phyloP scores from a whole-genome alignment of 2,113 vertebrate genomes.

The Mohoua ochrocephala region DNA sequence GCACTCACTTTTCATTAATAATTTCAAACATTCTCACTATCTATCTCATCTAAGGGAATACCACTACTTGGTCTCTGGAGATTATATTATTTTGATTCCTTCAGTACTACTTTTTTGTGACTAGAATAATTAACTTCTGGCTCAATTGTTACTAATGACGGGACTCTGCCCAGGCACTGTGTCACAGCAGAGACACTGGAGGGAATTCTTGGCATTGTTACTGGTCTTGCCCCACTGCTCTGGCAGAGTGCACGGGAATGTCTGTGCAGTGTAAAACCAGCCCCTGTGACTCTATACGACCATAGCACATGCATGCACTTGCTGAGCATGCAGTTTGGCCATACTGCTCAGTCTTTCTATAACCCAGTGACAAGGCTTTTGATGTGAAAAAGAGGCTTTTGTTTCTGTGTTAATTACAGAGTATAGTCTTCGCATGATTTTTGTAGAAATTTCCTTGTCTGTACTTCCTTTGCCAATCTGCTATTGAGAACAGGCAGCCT shows the following conservation, averaged over 20 bases:
- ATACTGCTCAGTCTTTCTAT: neutral
- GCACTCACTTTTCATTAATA: neutral
- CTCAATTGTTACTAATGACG: neutral
- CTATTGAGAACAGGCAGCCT: neutral
- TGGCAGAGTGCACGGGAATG: neutral
- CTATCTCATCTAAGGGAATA: neutral
- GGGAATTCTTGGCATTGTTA: neutral
- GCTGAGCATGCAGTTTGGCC: neutral
- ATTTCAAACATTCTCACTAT: neutral
- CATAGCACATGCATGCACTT: accelerated
- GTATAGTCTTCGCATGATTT: neutral
- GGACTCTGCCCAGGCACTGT: neutral
- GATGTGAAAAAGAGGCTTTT: neutral
- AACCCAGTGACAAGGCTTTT: neutral
- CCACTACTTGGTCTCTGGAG: neutral
- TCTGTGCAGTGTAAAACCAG: neutral
- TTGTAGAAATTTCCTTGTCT: neutral
- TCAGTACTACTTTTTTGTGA: neutral
- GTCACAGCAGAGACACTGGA: neutral
- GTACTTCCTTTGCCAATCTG: neutral
- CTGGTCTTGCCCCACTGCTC: neutral
- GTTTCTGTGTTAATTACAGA: neutral
- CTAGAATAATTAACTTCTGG: neutral
- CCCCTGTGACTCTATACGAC: neutral
- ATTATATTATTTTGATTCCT: neutral